Conservation (phyloP, 2,797 vertebrate genomes). For the Tapirus indicus region DNA sequence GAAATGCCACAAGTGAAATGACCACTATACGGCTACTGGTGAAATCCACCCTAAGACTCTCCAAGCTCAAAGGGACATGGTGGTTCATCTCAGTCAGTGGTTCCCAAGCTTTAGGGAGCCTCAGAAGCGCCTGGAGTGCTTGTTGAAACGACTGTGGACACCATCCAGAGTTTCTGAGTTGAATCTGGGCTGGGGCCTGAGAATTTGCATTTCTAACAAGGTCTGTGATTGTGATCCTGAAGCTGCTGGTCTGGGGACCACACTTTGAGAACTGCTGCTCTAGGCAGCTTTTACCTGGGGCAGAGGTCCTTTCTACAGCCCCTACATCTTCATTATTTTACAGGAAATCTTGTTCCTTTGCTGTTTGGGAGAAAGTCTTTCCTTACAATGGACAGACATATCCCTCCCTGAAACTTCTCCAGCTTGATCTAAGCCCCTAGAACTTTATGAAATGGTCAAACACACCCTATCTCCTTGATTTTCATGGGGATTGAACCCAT, state of each 20-base stretch:
- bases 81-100: not conserved
- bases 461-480: not conserved
- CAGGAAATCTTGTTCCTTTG: not conserved
- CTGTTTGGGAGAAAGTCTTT: not conserved
- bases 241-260: not conserved
- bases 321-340: not conserved
- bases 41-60: not conserved
- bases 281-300: not conserved
- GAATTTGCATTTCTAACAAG: not conserved
- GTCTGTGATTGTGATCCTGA: not conserved
- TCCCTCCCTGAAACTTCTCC: not conserved
- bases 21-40: too few species aligned
- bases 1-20: not conserved
- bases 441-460: not conserved
- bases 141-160: not conserved
- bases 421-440: not conserved
- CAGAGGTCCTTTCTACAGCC: not conserved
- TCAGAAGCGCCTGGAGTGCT: not conserved
- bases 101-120: not conserved
- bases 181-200: not conserved
- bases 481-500: not conserved
- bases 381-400: not conserved
- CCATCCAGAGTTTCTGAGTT: not conserved
- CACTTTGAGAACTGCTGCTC: not conserved
- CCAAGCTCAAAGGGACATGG: not conserved